Base-by-base conservation (phyloP, 2,113 vertebrate genomes). In the Telmatochromis sp. region DNA sequence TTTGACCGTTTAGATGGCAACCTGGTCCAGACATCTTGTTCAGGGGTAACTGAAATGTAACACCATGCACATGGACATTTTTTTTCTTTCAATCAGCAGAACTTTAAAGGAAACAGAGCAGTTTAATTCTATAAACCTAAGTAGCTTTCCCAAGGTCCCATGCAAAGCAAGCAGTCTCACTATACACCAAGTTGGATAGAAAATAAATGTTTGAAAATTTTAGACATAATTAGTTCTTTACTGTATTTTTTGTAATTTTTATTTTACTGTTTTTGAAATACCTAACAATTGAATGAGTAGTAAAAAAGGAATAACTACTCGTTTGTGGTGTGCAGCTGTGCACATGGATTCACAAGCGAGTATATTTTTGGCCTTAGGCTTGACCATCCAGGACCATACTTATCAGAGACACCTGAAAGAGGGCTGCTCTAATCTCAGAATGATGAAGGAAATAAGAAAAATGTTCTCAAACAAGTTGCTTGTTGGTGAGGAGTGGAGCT, bases 21-120 rank as follows among this genome's bases (percentile, higher is more conserved):
- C 31, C n/a, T 40, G 35, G 63, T 71, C 63, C 63, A 42, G 35
- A 14, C n/a, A 14, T 23, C 63, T 14, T 42, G 35, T 42, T 40
- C n/a, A 40, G 63, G 35, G n/a, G 63, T 68, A 68, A 68, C 7
- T 68, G 63, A 21, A 40, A 68, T 68, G 35, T 68, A 68, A 68
- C 63, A 65, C 35, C n/a, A 40, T n/a, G 17, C 31, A 35, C 58
- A 63, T 63, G 57, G 57, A 60, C 57, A 17, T 60, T 9, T 60
- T 58, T 60, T 60, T 31, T 17, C 57, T 60, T 60, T 60, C 58
- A 42, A 23, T 71, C 65, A 71, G 65, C 37, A 71, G n/a, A 42
- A 42, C n/a, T 23, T 71, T 42, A 42, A 71, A 42, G 37, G 37
- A 15, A 71, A 71, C 65, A 26, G 65, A 42, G 65, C 3, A 1